Conservation (phyloP, 1,140 invertebrate genomes). For the Papilio aristodemus region DNA sequence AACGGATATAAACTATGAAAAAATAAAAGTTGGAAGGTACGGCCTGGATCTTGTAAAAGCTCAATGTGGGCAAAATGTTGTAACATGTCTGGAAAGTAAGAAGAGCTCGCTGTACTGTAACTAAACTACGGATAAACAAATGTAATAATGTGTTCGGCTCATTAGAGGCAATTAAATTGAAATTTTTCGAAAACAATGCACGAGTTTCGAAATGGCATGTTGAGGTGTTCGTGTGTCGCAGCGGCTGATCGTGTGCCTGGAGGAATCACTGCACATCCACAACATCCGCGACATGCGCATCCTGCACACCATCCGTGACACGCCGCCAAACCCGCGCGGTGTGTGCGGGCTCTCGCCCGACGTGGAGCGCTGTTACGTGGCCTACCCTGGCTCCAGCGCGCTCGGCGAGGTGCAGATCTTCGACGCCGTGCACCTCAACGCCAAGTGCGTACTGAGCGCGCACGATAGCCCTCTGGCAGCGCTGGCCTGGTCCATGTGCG, state of each 20-base stretch:
- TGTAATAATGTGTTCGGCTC: too few relatives aligned
- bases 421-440: constrained; percentile 97
- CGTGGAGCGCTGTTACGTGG: constrained; percentile 95
- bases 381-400: constrained; percentile 96
- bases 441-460: constrained; percentile 97
- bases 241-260: constrained; percentile 97
- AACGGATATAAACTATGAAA: too few relatives aligned
- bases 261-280: constrained; percentile 99
- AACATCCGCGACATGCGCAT: constrained; percentile 99
- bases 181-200: too few relatives aligned
- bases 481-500: constrained; percentile 94
- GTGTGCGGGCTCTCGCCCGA: constrained; percentile 95
- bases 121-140: too few relatives aligned
- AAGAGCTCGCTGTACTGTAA: too few relatives aligned
- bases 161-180: too few relatives aligned
- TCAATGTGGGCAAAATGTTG: too few relatives aligned
- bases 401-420: constrained; percentile 99
- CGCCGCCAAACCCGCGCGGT: constrained; percentile 95
- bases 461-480: constrained; percentile 98
- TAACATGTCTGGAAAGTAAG: too few relatives aligned
- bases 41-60: too few relatives aligned
- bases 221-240: constrained; percentile 63
- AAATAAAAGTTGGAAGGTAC: too few relatives aligned
- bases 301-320: constrained; percentile 98
- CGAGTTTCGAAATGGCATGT: too few relatives aligned